Evolutionary conservation across 1,140 invertebrate genomes (phyloP).

Genomic region (Leptoteleia sp.): DNA sequence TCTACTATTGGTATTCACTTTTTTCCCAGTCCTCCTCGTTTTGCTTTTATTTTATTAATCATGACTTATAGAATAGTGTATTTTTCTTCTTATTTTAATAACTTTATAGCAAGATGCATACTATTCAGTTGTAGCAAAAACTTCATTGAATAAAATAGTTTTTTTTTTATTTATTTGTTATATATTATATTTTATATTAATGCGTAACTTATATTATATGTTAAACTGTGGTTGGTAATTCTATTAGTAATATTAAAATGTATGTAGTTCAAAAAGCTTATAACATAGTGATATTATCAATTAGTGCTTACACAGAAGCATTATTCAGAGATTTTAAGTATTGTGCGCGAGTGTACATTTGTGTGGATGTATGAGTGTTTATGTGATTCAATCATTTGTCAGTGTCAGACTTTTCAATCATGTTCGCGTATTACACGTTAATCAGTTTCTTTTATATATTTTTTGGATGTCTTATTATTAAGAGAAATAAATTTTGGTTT

Average conservation of each 20-base stretch:
- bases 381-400: slow-evolving; percentile 51
- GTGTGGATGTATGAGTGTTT: slow-evolving; percentile 52
- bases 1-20: slow-evolving; percentile 66
- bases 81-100: slow-evolving; percentile 64
- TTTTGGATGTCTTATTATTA: slow-evolving; percentile 45
- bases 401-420: slow-evolving; percentile 58
- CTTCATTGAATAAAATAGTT: slow-evolving; percentile 80
- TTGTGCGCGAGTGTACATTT: slow-evolving; percentile 56
- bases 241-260: slow-evolving; percentile 66
- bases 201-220: slow-evolving; percentile 68
- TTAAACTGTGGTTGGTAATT: slow-evolving; percentile 64
- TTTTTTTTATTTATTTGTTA: slow-evolving; percentile 71
- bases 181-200: slow-evolving; percentile 73
- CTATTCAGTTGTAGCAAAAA: slow-evolving; percentile 80
- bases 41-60: slow-evolving; percentile 58
- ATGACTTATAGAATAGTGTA: slow-evolving; percentile 73
- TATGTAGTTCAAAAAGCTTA: slow-evolving; percentile 79
- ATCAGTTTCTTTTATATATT: slow-evolving; percentile 48
- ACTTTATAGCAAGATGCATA: slow-evolving; percentile 76
- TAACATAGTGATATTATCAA: slow-evolving; percentile 79
- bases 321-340: slow-evolving; percentile 61
- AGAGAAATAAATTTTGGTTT: slow-evolving; percentile 45
- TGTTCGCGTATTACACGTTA: slow-evolving; percentile 40
- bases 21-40: slow-evolving; percentile 17
- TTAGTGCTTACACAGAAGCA: slow-evolving; percentile 76